phyloP scores from a whole-genome alignment of 2,113 vertebrate genomes.

The Acinonyx jubatus region DNA sequence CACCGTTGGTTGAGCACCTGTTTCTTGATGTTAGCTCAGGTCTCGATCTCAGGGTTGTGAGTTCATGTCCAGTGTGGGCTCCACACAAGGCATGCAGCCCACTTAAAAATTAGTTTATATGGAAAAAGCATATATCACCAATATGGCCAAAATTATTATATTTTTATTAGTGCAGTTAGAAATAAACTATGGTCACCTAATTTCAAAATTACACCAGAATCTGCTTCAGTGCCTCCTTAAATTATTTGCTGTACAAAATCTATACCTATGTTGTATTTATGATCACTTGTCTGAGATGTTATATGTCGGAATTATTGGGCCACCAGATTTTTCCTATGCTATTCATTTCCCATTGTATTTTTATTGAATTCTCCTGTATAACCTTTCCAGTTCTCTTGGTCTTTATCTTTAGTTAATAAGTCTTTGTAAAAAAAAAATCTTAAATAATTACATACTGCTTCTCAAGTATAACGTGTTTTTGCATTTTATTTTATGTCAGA shows the following conservation, averaged over 20 bases:
- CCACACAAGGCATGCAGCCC: too few species aligned
- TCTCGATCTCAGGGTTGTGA: too few species aligned
- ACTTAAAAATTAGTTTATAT: not conserved
- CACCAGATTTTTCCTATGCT: slow-evolving; percentile 12
- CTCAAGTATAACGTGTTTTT: not conserved
- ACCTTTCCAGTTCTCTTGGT: not conserved
- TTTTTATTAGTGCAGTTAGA: slow-evolving; percentile 27
- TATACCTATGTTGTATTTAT: not conserved
- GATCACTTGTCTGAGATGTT: not conserved
- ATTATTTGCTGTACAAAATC: not conserved
- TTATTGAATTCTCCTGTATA: not conserved
- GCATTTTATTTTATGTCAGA: not conserved
- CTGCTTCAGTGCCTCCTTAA: not conserved
- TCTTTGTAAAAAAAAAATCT: not conserved
- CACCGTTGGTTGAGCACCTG: too few species aligned
- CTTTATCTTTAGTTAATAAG: slow-evolving; percentile 33
- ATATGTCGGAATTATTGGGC: not conserved
- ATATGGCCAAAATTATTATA: not conserved
- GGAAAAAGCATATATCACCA: not conserved
- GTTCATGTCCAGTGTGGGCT: too few species aligned
- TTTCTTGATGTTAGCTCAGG: too few species aligned
- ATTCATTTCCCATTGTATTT: not conserved
- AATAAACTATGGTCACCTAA: not conserved
- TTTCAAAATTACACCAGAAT: not conserved
- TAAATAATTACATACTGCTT: not conserved